These are phyloP conservation scores for Zaprionus camerounensis DNA, from an alignment of 1,140 invertebrate genomes.

Conservation along the genomic window DNA sequence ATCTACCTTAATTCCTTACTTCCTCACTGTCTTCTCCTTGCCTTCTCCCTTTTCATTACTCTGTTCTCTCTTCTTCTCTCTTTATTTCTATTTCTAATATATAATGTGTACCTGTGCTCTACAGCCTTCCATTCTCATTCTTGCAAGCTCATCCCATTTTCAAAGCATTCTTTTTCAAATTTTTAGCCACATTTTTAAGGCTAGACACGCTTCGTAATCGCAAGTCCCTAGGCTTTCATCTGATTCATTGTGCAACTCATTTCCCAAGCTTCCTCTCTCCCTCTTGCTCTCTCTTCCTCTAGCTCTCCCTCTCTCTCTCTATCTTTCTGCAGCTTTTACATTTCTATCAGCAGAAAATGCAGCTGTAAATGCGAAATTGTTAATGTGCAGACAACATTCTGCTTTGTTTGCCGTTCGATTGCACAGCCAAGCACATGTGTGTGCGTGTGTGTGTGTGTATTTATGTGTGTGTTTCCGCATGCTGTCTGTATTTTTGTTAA, in stretches of 20 bases:
- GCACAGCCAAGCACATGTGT: neutral
- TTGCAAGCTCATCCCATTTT: neutral
- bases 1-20: too few relatives aligned
- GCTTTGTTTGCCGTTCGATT: slow-evolving; percentile 31
- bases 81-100: too few relatives aligned
- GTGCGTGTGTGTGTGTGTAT: slow-evolving; percentile 12
- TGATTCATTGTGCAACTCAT: slow-evolving; percentile 22
- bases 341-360: slow-evolving; percentile 31
- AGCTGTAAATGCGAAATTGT: slow-evolving; percentile 27
- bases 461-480: slow-evolving; percentile 1
- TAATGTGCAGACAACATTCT: slow-evolving; percentile 28
- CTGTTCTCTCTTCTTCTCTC: too few relatives aligned
- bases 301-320: neutral
- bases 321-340: slow-evolving; percentile 3
- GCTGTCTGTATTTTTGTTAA: slow-evolving; percentile 40
- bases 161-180: neutral
- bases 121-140: too few relatives aligned
- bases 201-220: slow-evolving; percentile 15
- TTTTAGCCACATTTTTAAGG: slow-evolving; percentile 3
- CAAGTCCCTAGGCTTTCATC: too few relatives aligned
- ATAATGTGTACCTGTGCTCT: too few relatives aligned
- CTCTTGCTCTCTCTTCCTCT: neutral
- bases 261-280: neutral
- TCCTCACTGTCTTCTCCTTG: too few relatives aligned
- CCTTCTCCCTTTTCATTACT: too few relatives aligned